Evolutionary conservation across 2,888 invertebrate species (phyloP).

Genomic region (Therioaphis trifolii): DNA sequence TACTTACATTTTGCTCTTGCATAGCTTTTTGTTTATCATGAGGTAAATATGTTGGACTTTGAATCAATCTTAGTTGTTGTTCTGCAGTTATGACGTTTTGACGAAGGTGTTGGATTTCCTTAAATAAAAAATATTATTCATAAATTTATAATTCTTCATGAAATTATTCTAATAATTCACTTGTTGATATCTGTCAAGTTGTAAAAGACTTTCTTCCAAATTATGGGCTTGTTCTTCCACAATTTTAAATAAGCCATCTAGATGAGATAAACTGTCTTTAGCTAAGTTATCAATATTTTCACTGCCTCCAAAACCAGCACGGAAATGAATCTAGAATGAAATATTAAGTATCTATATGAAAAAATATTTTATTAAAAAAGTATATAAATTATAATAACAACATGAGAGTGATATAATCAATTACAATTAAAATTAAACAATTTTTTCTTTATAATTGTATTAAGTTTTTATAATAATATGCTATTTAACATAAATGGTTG

Average conservation of each 20-base stretch:
- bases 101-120: constrained; percentile 85
- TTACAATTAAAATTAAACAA: too few species aligned
- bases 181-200: constrained; percentile 88
- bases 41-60: constrained; percentile 85
- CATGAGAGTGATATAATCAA: too few species aligned
- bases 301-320: constrained; percentile 78
- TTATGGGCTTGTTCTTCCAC: constrained; percentile 76
- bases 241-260: constrained; percentile 76
- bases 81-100: constrained; percentile 88
- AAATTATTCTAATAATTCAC: constrained; percentile 67
- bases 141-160: neutral
- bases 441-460: too few species aligned
- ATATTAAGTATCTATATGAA: neutral
- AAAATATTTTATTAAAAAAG: too few species aligned
- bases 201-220: constrained; percentile 81
- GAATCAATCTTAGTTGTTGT: constrained; percentile 84
- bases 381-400: neutral
- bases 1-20: constrained; percentile 88
- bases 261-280: constrained; percentile 78
- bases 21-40: constrained; percentile 84
- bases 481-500: too few species aligned
- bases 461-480: too few species aligned
- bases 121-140: constrained; percentile 7
- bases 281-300: constrained; percentile 82
- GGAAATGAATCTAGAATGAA: constrained; percentile 82